Evolutionary conservation across 2,888 invertebrate species (phyloP).

Genomic region (Pammene aurita): DNA sequence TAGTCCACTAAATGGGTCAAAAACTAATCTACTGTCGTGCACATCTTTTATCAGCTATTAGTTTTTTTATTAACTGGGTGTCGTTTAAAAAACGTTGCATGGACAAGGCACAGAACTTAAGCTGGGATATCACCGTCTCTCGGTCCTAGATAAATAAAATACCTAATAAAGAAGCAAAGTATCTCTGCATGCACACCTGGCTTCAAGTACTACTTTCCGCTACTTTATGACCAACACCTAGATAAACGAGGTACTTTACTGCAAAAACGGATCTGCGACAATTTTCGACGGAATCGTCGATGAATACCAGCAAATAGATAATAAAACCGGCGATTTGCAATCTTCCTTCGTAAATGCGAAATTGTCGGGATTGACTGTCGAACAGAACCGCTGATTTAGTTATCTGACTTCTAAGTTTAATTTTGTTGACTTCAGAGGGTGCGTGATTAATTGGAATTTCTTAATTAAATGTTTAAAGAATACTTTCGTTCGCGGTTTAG

Average conservation of each 20-base stretch:
- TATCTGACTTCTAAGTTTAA: slow-evolving; percentile 29
- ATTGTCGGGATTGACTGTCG: slow-evolving; percentile 5
- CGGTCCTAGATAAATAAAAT: not conserved
- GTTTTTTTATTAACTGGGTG: no score
- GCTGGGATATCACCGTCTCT: not conserved
- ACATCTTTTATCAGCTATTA: no score
- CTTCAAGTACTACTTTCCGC: not conserved
- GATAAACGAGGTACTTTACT: slow-evolving; percentile 15
- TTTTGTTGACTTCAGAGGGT: slow-evolving; percentile 14
- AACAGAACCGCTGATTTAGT: slow-evolving; percentile 19
- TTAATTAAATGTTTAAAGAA: slow-evolving; percentile 26
- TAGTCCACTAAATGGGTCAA: no score
- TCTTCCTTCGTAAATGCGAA: slow-evolving; percentile 18
- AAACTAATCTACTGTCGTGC: no score
- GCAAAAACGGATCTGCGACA: slow-evolving; percentile 12
- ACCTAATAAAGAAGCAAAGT: not conserved
- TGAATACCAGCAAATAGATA: slow-evolving; percentile 19
- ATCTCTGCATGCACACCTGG: slow-evolving; percentile 12
- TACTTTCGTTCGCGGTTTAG: slow-evolving; percentile 19
- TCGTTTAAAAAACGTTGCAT: no score
- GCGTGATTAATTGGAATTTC: slow-evolving; percentile 32
- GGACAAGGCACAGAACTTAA: not conserved
- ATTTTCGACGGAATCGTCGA: slow-evolving; percentile 12
- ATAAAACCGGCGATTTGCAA: slow-evolving; percentile 25
- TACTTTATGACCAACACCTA: slow-evolving; percentile 11